Conservation (phyloP, 2,113 vertebrate genomes). For the Saimiri boliviensis region DNA sequence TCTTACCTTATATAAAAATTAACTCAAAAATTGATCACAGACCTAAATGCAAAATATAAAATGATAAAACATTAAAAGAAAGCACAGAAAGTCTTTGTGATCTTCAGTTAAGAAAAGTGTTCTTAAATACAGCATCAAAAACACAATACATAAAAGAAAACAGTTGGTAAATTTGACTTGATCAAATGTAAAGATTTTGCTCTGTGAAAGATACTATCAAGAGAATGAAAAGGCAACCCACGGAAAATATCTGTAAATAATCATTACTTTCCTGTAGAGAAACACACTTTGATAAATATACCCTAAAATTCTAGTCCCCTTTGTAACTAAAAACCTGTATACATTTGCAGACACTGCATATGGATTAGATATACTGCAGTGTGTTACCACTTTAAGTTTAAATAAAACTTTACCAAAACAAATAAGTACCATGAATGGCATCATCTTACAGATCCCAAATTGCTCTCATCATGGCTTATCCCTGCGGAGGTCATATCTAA, state of each 20-base stretch:
- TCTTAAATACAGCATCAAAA: background rate
- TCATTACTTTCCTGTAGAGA: background rate
- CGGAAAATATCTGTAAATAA: background rate
- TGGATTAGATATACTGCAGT: background rate
- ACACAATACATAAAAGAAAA: background rate
- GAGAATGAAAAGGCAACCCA: background rate
- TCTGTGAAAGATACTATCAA: background rate
- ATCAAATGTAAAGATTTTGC: background rate
- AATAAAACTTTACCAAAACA: background rate
- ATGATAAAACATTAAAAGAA: background rate
- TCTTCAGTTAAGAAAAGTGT: background rate
- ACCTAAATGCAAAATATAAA: conserved; percentile 36
- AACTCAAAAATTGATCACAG: background rate
- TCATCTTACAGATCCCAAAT: background rate
- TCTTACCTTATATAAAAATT: background rate
- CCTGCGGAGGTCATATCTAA: background rate
- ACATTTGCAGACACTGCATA: background rate
- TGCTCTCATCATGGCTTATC: background rate
- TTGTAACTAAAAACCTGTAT: background rate
- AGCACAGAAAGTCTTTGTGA: background rate
- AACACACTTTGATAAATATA: background rate
- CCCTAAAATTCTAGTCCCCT: background rate
- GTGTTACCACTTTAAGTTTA: background rate
- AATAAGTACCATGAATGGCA: background rate
- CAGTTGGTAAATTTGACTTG: background rate